Evolutionary conservation across 2,113 vertebrate species (phyloP).

Genomic region (Hassar affinis): DNA sequence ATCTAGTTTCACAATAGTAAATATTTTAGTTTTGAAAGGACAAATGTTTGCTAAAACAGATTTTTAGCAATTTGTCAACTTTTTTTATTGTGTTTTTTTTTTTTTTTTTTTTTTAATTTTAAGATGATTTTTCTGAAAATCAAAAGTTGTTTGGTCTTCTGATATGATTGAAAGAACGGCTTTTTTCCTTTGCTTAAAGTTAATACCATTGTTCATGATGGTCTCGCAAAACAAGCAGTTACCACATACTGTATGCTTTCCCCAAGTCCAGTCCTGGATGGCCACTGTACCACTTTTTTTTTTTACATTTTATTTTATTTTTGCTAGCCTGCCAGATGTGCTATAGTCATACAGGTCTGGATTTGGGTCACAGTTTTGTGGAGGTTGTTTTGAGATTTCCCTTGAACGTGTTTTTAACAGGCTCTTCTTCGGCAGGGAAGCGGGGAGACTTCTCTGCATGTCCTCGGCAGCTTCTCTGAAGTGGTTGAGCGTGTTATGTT

Average conservation of each 20-base stretch:
- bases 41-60: background rate
- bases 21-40: background rate
- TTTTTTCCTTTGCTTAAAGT: conserved; percentile 4
- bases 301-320: background rate
- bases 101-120: conserved; percentile 2
- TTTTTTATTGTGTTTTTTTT: background rate
- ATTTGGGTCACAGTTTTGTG: conserved; percentile 18
- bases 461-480: background rate
- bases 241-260: background rate
- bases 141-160: conserved; percentile 5
- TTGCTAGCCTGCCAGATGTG: background rate
- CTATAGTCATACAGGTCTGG: conserved; percentile 19
- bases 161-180: background rate
- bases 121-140: background rate
- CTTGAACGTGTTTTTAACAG: conserved; percentile 18
- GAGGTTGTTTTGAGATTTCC: conserved; percentile 4
- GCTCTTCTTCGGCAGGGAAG: conserved; percentile 31
- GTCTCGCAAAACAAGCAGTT: background rate
- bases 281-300: background rate
- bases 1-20: background rate
- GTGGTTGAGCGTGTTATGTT: conserved; percentile 47
- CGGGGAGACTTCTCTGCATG: conserved; percentile 20
- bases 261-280: background rate
- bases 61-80: background rate
- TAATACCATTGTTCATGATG: conserved; percentile 19